Percentiles rank a stretch among this genome's conserved stretches.
Evolutionary conservation across 2,888 invertebrate species (phyloP).

Genomic region (Celastrina argiolus): DNA sequence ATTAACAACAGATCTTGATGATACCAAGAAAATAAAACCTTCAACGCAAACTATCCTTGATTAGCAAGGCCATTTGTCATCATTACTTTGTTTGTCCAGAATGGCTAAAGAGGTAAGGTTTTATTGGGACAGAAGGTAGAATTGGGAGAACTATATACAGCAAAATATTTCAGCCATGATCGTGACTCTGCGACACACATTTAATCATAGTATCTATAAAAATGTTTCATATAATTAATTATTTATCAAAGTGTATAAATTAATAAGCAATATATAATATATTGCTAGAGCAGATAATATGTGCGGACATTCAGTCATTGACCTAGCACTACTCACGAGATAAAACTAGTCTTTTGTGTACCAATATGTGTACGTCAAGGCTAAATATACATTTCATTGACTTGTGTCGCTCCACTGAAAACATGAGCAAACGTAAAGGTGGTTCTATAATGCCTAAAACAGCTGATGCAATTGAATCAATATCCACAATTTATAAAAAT

Average conservation of each 20-base stretch:
- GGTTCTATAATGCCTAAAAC: background rate
- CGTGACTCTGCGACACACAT: no score
- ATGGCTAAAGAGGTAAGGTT: background rate
- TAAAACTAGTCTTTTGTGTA: constrained; percentile 14
- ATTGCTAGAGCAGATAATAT: background rate
- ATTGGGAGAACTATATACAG: background rate
- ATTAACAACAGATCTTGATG: background rate
- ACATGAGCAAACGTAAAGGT: background rate
- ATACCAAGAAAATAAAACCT: background rate
- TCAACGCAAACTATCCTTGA: background rate
- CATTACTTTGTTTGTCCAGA: background rate
- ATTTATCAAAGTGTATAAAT: background rate
- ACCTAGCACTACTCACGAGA: constrained; percentile 16
- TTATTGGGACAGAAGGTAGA: background rate
- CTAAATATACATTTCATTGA: constrained; percentile 20
- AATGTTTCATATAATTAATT: background rate
- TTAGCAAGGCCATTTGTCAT: background rate
- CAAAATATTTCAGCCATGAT: background rate
- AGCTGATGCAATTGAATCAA: background rate
- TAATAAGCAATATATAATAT: background rate
- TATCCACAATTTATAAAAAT: no score
- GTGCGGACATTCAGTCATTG: constrained; percentile 17
- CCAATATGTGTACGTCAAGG: constrained; percentile 18
- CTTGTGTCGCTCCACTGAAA: constrained; percentile 11
- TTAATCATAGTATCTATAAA: background rate